Evolutionary conservation across 2,113 vertebrate genomes (phyloP), one percentile per base, ranked within the genome.

Genomic region (Tiliqua scincoides): DNA sequence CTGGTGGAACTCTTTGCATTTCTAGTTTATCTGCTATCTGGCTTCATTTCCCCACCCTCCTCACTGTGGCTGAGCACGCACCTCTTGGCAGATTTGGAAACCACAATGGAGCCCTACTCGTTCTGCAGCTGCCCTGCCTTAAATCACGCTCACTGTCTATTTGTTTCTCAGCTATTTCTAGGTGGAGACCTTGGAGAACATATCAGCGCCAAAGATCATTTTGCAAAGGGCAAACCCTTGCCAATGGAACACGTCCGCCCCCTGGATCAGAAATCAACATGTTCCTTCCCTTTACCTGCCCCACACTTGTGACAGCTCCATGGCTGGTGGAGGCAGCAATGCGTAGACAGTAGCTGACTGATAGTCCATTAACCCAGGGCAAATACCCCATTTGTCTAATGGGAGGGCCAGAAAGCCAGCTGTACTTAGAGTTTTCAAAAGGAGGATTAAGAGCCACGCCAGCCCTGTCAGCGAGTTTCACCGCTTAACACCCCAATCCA

Each of bases 71-170:
- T 59, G 48, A 52, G 71, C 17, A 23, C 2, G 18, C 37, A 61
- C 32, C 17, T 27, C 57, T 73, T 80, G 77, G 52, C 70, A 86
- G 67, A 63, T 72, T 54, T 30, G n/a, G 85, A 86, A 80, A 80
- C 77, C 77, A 63, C 82, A 84, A 84, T 65, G 54, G 82, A 73
- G 37, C 30, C 52, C 48, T 73, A 62, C 77, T 79, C 21, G 77
- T 86, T 80, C 57, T 73, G 54, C 57, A 32, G 25, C 77, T 35
- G 37, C 37, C 30, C 54, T 86, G 54, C 68, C 68, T 80, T 86
- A 73, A 27, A 63, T 35, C 18, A 32, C 62, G 32, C 25, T 61
- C 43, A 74, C 68, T 59, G 27, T 48, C 30, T 84, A 57, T 43
- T 80, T 84, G 59, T 61, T 74, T 74, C 71, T 63, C 63, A 57